Base-by-base conservation (phyloP, 2,888 invertebrate species). In the Buathra laborator region DNA sequence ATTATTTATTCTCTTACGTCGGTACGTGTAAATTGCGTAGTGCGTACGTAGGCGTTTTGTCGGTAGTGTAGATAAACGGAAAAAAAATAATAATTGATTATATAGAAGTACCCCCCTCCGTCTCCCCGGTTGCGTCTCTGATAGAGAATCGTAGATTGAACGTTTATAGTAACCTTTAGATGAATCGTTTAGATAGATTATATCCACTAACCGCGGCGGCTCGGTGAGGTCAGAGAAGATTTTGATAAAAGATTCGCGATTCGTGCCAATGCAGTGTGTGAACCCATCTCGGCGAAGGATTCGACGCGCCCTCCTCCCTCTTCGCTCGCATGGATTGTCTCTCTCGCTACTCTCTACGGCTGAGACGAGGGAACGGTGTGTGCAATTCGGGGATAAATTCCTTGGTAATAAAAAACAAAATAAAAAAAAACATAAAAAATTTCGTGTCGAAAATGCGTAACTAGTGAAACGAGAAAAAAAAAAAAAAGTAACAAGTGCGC, bases 1-100 rank as follows among this genome's bases (percentile, higher is more conserved):
- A 92, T 93, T 93, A 93, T 93, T 94, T 93, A 93, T 93, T 94
- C 90, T 93, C 91, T 92, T 92, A 91, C 90, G 90, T 92, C 91
- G 78, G 90, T 91, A 89, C 87, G 85, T 88, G 90, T 78, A 81
- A 80, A 85, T 88, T 89, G 89, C 88, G 89, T 91, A 91, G 90
- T 89, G 86, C 86, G 85, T 85, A 86, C 82, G 74, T 88, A 87
- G 83, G 86, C 91, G 89, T 91, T 90, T 91, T 72, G 80, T 87
- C 85, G 89, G 89, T 90, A 89, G 89, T 87, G 88, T 90, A 91
- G 89, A 90, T 90, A 88, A 88, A 79, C 12, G 67, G 5, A 32
- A 24, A 70, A n/a, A 48, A 24, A 77, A 12, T 51, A 12, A 83
- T 64, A 83, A 70, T 66, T n/a, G 19, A 71, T 75, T 77, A 81